phyloP scores from a whole-genome alignment of 2,113 vertebrate species.

The Macaca nemestrina region DNA sequence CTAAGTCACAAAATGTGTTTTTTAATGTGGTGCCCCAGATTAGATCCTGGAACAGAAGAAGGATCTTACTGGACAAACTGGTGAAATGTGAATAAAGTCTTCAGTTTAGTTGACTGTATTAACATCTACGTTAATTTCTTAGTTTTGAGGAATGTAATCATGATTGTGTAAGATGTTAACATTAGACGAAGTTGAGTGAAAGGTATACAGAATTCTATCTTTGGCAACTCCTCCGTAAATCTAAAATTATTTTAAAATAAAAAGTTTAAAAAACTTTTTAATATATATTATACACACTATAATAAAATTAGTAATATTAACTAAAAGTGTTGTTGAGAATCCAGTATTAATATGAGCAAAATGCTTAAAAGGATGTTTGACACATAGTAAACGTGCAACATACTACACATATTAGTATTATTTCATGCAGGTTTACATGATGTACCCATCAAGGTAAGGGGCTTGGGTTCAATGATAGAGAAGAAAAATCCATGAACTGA shows the following conservation, averaged over 20 bases:
- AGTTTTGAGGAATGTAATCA: not conserved
- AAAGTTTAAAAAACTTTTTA: not conserved
- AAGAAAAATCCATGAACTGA: not conserved
- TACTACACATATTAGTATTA: accelerated
- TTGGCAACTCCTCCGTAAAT: not conserved
- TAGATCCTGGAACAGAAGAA: not conserved
- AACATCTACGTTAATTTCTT: not conserved
- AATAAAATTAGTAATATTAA: not conserved
- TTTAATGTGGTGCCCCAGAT: not conserved
- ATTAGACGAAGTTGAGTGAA: not conserved
- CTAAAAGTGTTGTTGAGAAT: not conserved
- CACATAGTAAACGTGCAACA: not conserved
- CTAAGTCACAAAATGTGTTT: not conserved
- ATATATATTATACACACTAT: too few species aligned
- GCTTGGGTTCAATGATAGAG: not conserved
- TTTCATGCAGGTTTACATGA: not conserved
- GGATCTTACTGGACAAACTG: not conserved
- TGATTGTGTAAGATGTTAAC: not conserved
- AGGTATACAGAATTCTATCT: not conserved
- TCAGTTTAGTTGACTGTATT: not conserved
- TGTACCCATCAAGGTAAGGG: accelerated
- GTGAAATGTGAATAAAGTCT: not conserved
- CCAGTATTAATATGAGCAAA: not conserved
- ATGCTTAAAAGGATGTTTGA: not conserved
- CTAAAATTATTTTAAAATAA: constrained; percentile 41